Conservation (phyloP, 2,797 vertebrate species). For the Scleropages formosus region DNA sequence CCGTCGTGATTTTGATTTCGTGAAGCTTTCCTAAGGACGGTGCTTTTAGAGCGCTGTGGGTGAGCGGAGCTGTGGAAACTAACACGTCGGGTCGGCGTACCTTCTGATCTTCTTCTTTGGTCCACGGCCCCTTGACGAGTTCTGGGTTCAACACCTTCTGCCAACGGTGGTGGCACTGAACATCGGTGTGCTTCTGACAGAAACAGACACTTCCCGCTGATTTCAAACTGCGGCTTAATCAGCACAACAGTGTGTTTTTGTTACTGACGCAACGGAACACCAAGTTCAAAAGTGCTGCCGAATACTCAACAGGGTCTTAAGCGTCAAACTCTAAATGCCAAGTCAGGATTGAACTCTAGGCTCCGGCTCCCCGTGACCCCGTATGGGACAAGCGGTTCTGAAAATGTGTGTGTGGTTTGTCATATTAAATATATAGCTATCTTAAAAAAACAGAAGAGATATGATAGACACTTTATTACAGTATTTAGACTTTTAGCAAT, state of each 20-base stretch:
- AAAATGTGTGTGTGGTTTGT: too few relatives aligned
- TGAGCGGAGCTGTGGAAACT: background rate
- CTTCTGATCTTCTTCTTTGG: constrained; percentile 98
- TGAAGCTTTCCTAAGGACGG: too few relatives aligned
- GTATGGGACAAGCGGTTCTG: too few relatives aligned
- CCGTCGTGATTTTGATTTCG: too few relatives aligned
- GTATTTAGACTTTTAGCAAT: too few relatives aligned
- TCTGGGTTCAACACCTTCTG: constrained; percentile 98
- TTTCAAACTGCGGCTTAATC: background rate
- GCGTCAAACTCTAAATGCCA: too few relatives aligned
- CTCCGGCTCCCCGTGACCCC: too few relatives aligned
- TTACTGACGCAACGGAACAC: background rate
- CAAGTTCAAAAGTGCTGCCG: background rate
- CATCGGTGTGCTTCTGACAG: constrained; percentile 89
- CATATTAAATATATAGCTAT: too few relatives aligned
- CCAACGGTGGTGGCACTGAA: constrained; percentile 98
- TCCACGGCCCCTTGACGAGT: constrained; percentile 98
- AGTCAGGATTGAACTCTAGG: too few relatives aligned
- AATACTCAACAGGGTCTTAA: background rate
- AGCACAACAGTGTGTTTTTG: background rate
- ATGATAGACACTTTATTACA: too few relatives aligned
- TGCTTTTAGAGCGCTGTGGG: too few relatives aligned
- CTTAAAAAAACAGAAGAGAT: too few relatives aligned
- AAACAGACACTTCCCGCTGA: background rate
- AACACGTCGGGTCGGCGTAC: constrained; percentile 61